Percentiles rank a stretch among this genome's conserved stretches.
Conservation (phyloP, 1,140 invertebrate genomes). For the Druon quercuslanigerum region DNA sequence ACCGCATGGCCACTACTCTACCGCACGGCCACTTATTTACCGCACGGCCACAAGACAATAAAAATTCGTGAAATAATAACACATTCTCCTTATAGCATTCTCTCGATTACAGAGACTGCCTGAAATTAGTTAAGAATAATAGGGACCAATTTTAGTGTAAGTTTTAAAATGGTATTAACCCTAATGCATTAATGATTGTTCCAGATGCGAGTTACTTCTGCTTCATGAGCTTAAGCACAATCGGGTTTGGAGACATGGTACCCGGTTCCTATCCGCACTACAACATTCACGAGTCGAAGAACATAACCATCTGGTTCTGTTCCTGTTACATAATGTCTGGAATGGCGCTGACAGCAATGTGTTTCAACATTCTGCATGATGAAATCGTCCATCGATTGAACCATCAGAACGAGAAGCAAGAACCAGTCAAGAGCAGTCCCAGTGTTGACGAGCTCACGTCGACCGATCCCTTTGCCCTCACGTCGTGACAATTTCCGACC, state of each 20-base stretch:
- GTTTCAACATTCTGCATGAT: conserved; percentile 97
- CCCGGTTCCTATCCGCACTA: conserved; percentile 83
- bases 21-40: too few species aligned
- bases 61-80: too few species aligned
- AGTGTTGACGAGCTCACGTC: conserved; percentile 77
- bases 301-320: conserved; percentile 89
- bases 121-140: too few species aligned
- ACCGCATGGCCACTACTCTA: too few species aligned
- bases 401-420: conserved; percentile 77
- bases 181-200: conserved; percentile 31
- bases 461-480: conserved; percentile 77
- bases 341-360: conserved; percentile 97
- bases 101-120: too few species aligned
- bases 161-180: too few species aligned
- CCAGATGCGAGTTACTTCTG: conserved; percentile 94
- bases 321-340: conserved; percentile 97
- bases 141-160: too few species aligned
- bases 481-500: conserved; percentile 82
- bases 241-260: conserved; percentile 93
- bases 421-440: conserved; percentile 72
- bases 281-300: conserved; percentile 79
- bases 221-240: conserved; percentile 94
- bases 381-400: conserved; percentile 89
- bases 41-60: too few species aligned
- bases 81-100: too few species aligned